Conservation (phyloP, 2,888 invertebrate genomes). For the Papilio protenor region DNA sequence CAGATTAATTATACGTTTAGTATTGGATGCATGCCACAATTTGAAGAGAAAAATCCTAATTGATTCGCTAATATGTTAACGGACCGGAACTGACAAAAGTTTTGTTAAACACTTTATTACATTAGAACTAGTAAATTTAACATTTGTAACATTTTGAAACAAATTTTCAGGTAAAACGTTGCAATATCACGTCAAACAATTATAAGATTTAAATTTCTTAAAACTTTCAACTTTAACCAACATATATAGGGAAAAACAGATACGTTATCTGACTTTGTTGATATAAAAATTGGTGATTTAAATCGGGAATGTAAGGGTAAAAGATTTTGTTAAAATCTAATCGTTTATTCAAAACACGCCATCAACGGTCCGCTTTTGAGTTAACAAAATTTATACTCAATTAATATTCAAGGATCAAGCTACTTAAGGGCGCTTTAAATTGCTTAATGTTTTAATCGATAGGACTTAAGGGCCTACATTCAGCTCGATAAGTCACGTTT, state of each 20-base stretch:
- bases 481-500: constrained; percentile 38
- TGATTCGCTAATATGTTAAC: constrained; percentile 46
- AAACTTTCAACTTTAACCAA: too few species aligned
- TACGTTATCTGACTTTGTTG: not conserved
- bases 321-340: constrained; percentile 1
- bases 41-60: constrained; percentile 45
- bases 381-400: constrained; percentile 59
- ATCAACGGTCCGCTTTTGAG: constrained; percentile 43
- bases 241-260: too few species aligned
- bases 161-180: too few species aligned
- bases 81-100: constrained; percentile 24
- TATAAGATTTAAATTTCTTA: too few species aligned
- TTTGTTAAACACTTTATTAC: not conserved
- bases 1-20: constrained; percentile 60
- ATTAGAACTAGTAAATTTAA: not conserved
- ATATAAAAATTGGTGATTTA: not conserved
- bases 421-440: constrained; percentile 32
- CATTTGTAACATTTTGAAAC: not conserved
- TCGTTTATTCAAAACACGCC: constrained; percentile 12
- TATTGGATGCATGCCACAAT: constrained; percentile 66
- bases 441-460: constrained; percentile 33
- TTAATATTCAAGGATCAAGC: constrained; percentile 52
- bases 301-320: not conserved
- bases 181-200: too few species aligned
- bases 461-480: constrained; percentile 27